phyloP scores from a whole-genome alignment of 1,140 invertebrate genomes.

The Drosophila saltans region DNA sequence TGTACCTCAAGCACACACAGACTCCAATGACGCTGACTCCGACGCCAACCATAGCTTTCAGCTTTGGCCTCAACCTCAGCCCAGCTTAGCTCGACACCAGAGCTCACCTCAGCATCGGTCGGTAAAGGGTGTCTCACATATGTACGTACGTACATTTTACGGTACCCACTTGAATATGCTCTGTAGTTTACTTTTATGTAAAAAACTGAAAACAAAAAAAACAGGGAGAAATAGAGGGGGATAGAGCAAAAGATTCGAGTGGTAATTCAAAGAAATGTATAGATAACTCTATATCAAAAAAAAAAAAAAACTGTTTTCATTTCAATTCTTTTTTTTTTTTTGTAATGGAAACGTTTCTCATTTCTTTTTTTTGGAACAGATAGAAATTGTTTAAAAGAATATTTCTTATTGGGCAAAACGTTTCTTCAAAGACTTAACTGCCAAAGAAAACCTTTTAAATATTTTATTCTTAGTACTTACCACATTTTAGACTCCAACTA shows the following conservation, averaged over 20 bases:
- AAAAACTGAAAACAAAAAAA: not conserved
- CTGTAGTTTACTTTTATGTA: not conserved
- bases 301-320: not conserved
- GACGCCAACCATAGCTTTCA: slow-evolving; percentile 11
- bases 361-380: too few relatives aligned
- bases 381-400: too few relatives aligned
- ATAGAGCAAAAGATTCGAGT: not conserved
- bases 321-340: not conserved
- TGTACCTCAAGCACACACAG: slow-evolving; percentile 63
- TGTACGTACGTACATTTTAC: slow-evolving; percentile 10
- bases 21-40: slow-evolving; percentile 55
- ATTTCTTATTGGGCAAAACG: too few relatives aligned
- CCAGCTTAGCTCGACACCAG: slow-evolving; percentile 52
- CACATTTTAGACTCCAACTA: too few relatives aligned
- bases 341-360: too few relatives aligned
- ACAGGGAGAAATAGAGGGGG: not conserved
- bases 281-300: slow-evolving; percentile 6
- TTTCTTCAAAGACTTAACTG: too few relatives aligned
- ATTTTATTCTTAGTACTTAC: too few relatives aligned
- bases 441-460: too few relatives aligned
- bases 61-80: slow-evolving; percentile 43
- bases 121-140: slow-evolving; percentile 9
- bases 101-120: slow-evolving; percentile 15
- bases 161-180: slow-evolving; percentile 6
- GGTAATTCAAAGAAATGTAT: slow-evolving; percentile 1